Evolutionary conservation across 2,797 vertebrate species (phyloP).

Genomic region (Schizopygopsis pylzovi): DNA sequence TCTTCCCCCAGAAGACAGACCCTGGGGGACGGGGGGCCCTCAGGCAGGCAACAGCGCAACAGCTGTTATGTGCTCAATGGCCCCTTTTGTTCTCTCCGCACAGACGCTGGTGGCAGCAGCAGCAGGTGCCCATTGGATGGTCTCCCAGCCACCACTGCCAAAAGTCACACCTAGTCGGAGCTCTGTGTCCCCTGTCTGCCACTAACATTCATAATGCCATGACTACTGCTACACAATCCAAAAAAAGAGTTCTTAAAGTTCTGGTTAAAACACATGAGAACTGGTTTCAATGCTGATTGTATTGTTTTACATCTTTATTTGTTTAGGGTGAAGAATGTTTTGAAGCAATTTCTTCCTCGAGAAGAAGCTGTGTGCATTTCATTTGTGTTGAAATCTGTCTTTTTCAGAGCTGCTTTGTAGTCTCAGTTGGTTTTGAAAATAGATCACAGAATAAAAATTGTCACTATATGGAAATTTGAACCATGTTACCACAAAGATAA

Average conservation of each 20-base stretch:
- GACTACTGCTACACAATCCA: background rate
- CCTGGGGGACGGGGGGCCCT: constrained; percentile 50
- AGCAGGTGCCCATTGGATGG: constrained; percentile 59
- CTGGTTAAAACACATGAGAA: background rate
- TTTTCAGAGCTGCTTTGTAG: background rate
- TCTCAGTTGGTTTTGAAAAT: background rate
- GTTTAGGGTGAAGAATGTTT: background rate
- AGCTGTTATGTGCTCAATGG: constrained; percentile 66
- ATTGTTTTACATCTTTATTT: background rate
- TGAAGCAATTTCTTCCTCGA: background rate
- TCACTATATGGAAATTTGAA: background rate
- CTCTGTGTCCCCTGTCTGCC: constrained; percentile 45
- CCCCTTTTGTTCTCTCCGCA: constrained; percentile 58
- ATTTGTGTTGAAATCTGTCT: background rate
- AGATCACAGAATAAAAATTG: background rate
- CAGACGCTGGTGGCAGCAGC: constrained; percentile 55
- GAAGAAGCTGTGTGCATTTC: background rate
- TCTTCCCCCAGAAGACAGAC: constrained; percentile 55
- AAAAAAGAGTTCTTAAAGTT: constrained; percentile 1
- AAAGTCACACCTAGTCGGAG: constrained; percentile 57
- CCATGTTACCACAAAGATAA: too few species aligned
- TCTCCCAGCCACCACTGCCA: constrained; percentile 50
- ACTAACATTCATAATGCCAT: constrained; percentile 34
- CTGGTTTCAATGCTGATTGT: background rate
- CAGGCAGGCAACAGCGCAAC: constrained; percentile 61